These are phyloP conservation scores for Otus sunia DNA, from an alignment of 2,113 vertebrate genomes.

Conservation along the genomic window DNA sequence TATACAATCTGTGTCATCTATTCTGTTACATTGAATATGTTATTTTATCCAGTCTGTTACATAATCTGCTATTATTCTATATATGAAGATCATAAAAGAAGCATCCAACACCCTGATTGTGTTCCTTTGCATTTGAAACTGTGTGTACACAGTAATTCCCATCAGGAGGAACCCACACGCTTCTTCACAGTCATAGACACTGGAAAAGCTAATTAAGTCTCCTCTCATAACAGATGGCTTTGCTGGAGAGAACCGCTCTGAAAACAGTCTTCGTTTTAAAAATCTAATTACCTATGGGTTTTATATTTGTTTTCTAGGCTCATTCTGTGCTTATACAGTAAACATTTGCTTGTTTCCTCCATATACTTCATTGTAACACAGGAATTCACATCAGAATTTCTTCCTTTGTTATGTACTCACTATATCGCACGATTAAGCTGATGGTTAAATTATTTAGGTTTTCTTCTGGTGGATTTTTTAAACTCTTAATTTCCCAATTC, in stretches of 20 bases:
- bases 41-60: background rate
- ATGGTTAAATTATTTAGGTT: background rate
- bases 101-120: rapidly evolving
- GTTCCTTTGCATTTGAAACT: background rate
- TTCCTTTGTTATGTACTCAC: background rate
- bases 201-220: background rate
- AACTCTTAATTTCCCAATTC: background rate
- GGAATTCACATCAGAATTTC: background rate
- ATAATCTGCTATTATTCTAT: background rate
- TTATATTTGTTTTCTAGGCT: background rate
- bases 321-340: background rate
- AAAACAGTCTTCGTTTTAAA: background rate
- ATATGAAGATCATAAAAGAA: background rate
- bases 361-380: background rate
- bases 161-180: background rate
- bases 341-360: background rate
- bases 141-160: background rate
- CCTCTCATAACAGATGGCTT: background rate
- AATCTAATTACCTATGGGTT: background rate
- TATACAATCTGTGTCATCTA: background rate
- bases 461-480: background rate
- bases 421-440: background rate
- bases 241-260: background rate
- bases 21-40: background rate
- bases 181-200: background rate